phyloP scores from a whole-genome alignment of 2,797 vertebrate species.

The Pantherophis vulpinus region DNA sequence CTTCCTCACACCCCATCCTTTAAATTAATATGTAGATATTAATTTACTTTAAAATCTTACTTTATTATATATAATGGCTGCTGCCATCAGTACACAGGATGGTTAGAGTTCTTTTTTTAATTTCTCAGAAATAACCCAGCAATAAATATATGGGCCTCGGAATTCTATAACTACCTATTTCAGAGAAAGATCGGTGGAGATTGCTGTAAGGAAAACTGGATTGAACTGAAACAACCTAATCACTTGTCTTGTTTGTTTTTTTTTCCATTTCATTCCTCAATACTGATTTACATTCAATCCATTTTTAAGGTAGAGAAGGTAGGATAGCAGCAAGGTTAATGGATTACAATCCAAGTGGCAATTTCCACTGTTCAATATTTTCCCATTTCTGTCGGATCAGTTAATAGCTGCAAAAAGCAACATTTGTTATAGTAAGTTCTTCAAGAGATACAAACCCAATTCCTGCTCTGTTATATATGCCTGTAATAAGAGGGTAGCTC shows the following conservation, averaged over 20 bases:
- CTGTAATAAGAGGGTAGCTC: neutral
- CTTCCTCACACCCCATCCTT: neutral
- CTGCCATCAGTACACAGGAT: neutral
- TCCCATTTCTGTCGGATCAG: neutral
- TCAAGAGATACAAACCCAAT: neutral
- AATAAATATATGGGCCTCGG: neutral
- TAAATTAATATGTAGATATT: neutral
- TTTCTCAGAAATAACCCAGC: neutral
- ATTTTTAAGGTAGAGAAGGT: neutral
- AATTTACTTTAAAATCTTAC: neutral
- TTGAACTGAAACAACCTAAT: neutral
- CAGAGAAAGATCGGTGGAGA: neutral
- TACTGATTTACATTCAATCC: neutral
- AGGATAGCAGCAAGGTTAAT: neutral
- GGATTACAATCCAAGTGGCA: neutral
- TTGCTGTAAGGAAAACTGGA: neutral
- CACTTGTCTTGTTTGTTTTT: neutral
- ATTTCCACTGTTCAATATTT: constrained; percentile 1
- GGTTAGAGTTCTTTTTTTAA: neutral
- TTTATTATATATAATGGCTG: neutral
- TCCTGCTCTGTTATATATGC: neutral
- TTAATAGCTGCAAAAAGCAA: neutral
- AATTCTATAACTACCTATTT: neutral
- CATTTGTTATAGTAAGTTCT: neutral
- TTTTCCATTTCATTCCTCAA: neutral